A percentile compares a stretch with the other conserved stretches of the same genome.
Evolutionary conservation across 2,888 invertebrate genomes (phyloP).

Genomic region (Amphimallon solstitiale): DNA sequence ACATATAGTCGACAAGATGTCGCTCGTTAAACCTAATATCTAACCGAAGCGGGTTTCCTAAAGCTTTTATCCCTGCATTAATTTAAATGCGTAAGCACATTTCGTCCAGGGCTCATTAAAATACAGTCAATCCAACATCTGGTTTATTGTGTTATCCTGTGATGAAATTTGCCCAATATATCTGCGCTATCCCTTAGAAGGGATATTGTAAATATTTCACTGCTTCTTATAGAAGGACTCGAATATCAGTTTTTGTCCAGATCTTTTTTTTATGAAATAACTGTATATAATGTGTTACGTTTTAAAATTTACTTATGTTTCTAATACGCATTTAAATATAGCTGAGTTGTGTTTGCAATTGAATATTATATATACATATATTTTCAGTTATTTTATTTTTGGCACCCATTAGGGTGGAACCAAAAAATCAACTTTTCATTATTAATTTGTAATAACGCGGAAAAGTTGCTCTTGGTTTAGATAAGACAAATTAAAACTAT

Average conservation of each 20-base stretch:
- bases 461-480: too few species aligned
- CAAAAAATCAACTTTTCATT: too few species aligned
- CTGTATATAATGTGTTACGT: too few species aligned
- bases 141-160: slow-evolving; percentile 5
- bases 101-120: background rate
- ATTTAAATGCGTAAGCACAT: slow-evolving; percentile 9
- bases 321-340: too few species aligned
- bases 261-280: background rate
- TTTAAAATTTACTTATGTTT: too few species aligned
- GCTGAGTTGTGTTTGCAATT: too few species aligned
- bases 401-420: too few species aligned
- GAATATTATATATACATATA: too few species aligned
- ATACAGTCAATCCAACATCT: slow-evolving; percentile 1
- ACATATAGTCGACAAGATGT: background rate
- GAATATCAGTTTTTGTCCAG: background rate
- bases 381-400: too few species aligned
- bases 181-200: background rate
- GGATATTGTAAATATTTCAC: slow-evolving; percentile 16
- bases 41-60: background rate
- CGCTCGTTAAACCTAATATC: background rate
- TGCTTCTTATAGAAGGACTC: background rate
- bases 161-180: slow-evolving; percentile 1
- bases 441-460: too few species aligned
- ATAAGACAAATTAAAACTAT: too few species aligned
- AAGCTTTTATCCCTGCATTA: slow-evolving; percentile 5